Evolutionary conservation across 2,888 invertebrate genomes (phyloP), one percentile per base, ranked within the genome.

Genomic region (Callimorpha dominula): DNA sequence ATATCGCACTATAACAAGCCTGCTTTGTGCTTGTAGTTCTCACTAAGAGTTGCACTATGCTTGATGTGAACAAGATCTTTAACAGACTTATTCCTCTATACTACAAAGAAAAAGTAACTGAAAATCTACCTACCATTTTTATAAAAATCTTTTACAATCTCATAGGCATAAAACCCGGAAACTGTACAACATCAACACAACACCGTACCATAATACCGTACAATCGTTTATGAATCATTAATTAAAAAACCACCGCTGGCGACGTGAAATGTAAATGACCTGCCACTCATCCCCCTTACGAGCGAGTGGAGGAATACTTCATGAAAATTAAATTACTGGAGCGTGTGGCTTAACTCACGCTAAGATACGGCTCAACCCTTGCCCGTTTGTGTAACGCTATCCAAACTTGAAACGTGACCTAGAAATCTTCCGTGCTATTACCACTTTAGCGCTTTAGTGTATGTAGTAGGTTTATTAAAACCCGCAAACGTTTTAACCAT

Each of bases 191-290:
- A 52, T 17, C 15, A 52, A 15, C 1, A 50, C 6, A 17, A 52
- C 52, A 57, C 57, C 20, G 9, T 12, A 57, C 12, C 57, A 12
- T 31, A 31, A 5, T 6, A 60, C 60, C 14, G 12, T 31, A 60
- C 31, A 31, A 31, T 60, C 4, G 20, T 60, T 60, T 31, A 60
- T 31, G 17, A 86, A 86, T 86, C 84, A 89, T 89, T 87, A 88
- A 89, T 90, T 85, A 85, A 73, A 74, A 82, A 78, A 78, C 76
- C 86, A 80, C 85, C 84, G 86, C 78, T 76, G 80, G 78, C 77
- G 79, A 79, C 82, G 83, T 84, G 85, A 87, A 87, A 87, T 86
- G 85, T 88, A 88, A 90, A 90, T 89, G 86, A 79, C 77, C 78
- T 87, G 86, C 85, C 87, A 85, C 80, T 78, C 68, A 70, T 67